Conservation (phyloP, 92 coral and sea anemone species). For the Meandrina meandrites region DNA sequence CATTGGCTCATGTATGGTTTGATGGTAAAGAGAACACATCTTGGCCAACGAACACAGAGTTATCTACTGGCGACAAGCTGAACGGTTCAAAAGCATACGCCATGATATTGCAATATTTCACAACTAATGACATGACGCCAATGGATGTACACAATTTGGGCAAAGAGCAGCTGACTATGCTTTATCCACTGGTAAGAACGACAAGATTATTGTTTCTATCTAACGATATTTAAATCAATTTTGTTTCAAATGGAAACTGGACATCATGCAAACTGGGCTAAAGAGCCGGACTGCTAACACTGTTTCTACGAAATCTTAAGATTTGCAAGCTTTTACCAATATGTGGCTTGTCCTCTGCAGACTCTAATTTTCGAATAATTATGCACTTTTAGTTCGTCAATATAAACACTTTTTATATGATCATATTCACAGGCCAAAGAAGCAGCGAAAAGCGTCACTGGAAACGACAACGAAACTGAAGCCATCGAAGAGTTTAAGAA, state of each 20-base stretch:
- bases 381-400: neutral
- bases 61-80: conserved; percentile 69
- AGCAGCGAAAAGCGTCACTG: conserved; percentile 70
- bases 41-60: conserved; percentile 76
- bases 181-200: conserved; percentile 77
- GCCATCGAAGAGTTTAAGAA: conserved; percentile 70
- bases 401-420: no score
- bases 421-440: conserved; percentile 53
- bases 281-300: no score
- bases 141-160: conserved; percentile 77
- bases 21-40: conserved; percentile 73
- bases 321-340: no score
- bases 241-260: no score
- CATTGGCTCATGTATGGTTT: conserved; percentile 78
- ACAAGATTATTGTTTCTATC: neutral
- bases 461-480: conserved; percentile 38
- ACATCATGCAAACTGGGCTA: no score
- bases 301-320: no score
- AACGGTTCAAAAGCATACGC: conserved; percentile 73
- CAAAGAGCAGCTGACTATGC: conserved; percentile 53
- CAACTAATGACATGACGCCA: conserved; percentile 85
- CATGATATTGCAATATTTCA: conserved; percentile 82
- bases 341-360: no score
- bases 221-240: neutral
- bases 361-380: no score